Evolutionary conservation across 1,140 invertebrate genomes (phyloP).

Genomic region (Zaprionus vittiger): DNA sequence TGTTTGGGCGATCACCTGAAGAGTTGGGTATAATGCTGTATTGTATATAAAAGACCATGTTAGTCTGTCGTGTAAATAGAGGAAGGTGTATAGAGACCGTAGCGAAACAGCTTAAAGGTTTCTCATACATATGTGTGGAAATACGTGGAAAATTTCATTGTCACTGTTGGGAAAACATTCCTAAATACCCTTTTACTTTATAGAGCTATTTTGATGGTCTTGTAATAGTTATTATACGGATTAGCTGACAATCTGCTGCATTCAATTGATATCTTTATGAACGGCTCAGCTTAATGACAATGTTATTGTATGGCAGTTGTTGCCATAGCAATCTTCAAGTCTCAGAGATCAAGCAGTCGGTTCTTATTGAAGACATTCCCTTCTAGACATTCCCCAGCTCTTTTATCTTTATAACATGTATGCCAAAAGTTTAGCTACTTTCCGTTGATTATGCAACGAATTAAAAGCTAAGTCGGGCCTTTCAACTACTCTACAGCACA

Average conservation of each 20-base stretch:
- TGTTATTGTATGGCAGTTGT: background rate
- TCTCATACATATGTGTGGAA: background rate
- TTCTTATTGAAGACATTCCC: too few species aligned
- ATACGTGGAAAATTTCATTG: background rate
- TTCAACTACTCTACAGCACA: background rate
- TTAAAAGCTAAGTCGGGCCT: background rate
- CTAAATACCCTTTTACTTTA: background rate
- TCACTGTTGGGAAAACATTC: background rate
- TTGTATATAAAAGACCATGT: background rate
- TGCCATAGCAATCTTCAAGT: too few species aligned
- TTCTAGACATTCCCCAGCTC: too few species aligned
- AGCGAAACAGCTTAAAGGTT: background rate
- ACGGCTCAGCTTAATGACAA: background rate
- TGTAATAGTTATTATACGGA: background rate
- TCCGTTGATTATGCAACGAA: constrained; percentile 24
- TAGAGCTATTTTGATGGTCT: background rate
- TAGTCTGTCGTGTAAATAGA: background rate
- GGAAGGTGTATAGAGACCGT: background rate
- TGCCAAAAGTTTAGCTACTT: background rate
- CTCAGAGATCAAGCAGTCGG: too few species aligned
- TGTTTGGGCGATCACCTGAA: constrained; percentile 1
- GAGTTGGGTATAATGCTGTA: background rate
- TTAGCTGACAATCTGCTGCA: background rate
- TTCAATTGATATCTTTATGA: background rate
- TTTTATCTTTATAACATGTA: too few species aligned